Percentiles rank a stretch among this genome's conserved stretches.
phyloP scores from a whole-genome alignment of 1,140 invertebrate genomes.

The Drosophila auraria region DNA sequence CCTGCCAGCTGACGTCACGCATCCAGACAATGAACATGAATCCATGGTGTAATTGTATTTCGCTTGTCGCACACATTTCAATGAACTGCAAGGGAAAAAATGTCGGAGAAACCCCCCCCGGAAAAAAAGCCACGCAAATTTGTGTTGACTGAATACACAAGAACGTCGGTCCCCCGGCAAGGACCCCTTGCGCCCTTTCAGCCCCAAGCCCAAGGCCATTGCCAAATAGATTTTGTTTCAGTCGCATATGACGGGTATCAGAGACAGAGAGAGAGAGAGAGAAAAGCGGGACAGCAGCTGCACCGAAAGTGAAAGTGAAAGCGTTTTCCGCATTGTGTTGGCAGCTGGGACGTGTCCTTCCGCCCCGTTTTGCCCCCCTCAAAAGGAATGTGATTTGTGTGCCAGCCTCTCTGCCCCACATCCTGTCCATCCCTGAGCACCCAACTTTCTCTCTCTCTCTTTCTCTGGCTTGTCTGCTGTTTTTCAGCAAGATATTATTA shows the following conservation, averaged over 20 bases:
- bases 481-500: slow-evolving; percentile 64
- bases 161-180: slow-evolving; percentile 24
- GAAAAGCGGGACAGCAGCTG: slow-evolving; percentile 52
- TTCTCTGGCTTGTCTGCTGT: slow-evolving; percentile 31
- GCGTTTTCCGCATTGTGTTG: slow-evolving; percentile 54
- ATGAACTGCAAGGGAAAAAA: slow-evolving; percentile 60
- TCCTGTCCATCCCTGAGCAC: slow-evolving; percentile 1
- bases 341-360: slow-evolving; percentile 51
- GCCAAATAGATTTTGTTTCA: slow-evolving; percentile 59
- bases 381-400: slow-evolving; percentile 66
- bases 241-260: slow-evolving; percentile 48
- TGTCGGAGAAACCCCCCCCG: not conserved
- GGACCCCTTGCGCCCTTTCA: not conserved
- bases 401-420: slow-evolving; percentile 20
- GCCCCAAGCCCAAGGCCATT: slow-evolving; percentile 36
- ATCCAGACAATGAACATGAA: slow-evolving; percentile 69
- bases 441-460: not conserved
- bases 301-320: slow-evolving; percentile 75
- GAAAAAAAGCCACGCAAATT: slow-evolving; percentile 33
- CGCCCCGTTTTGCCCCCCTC: not conserved
- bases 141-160: slow-evolving; percentile 64
- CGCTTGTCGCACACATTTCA: slow-evolving; percentile 69
- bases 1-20: slow-evolving; percentile 42
- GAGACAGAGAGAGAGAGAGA: slow-evolving; percentile 9
- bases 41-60: slow-evolving; percentile 74